phyloP scores from a whole-genome alignment of 2,888 invertebrate genomes.

The Ochlodes sylvanus region DNA sequence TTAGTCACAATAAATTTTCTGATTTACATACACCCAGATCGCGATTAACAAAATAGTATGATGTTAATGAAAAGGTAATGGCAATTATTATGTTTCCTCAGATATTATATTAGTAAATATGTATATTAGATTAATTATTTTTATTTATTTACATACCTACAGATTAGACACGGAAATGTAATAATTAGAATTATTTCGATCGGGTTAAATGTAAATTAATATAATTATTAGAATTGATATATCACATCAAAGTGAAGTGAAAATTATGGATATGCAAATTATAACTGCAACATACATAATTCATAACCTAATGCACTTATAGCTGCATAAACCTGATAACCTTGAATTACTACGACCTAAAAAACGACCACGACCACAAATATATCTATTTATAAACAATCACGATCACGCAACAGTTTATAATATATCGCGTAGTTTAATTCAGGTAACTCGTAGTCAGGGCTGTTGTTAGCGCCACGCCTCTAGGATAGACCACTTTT shows the following conservation, averaged over 20 bases:
- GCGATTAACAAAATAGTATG: no score
- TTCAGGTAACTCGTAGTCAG: conserved; percentile 58
- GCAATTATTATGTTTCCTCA: no score
- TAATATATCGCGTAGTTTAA: conserved; percentile 51
- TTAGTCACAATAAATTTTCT: no score
- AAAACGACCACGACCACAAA: background rate
- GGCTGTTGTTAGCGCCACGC: conserved; percentile 61
- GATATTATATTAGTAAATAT: no score
- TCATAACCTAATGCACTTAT: background rate
- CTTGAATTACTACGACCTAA: conserved; percentile 3
- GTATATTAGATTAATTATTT: no score
- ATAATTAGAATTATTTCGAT: no score
- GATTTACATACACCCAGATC: no score
- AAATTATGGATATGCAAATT: background rate
- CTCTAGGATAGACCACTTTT: conserved; percentile 79
- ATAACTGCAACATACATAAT: background rate
- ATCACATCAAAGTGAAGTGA: conserved; percentile 1
- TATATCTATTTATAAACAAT: conserved; percentile 6
- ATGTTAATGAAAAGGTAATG: no score
- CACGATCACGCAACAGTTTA: conserved; percentile 61
- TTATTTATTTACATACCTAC: no score
- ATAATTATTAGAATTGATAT: background rate
- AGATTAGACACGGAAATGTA: no score
- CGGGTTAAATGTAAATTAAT: background rate
- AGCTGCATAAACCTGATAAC: conserved; percentile 2